These are phyloP conservation scores for Scaptomyza graminum DNA, from an alignment of 1,140 invertebrate species.

Conservation along the genomic window DNA sequence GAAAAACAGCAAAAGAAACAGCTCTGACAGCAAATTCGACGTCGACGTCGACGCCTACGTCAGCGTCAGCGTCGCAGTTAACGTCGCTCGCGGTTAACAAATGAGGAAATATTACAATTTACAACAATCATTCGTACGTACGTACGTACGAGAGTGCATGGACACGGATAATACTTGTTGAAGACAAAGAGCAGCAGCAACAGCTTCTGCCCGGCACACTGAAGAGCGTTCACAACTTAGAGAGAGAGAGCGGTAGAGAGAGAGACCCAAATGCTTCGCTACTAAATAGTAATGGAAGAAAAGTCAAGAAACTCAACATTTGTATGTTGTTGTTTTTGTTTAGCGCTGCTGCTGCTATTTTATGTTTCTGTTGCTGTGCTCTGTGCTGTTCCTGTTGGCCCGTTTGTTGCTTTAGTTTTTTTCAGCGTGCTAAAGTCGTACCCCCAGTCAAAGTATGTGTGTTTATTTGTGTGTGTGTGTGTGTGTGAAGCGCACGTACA, in stretches of 20 bases:
- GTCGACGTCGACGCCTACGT: constrained; percentile 17
- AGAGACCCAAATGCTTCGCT: constrained; percentile 40
- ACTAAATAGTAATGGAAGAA: constrained; percentile 61
- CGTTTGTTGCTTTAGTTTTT: constrained; percentile 41
- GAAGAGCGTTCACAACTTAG: constrained; percentile 31
- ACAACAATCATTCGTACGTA: constrained; percentile 60
- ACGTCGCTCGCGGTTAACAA: constrained; percentile 29
- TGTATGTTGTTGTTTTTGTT: constrained; percentile 29
- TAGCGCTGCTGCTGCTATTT: constrained; percentile 30
- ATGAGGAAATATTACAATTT: constrained; percentile 67
- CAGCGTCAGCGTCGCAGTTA: background rate
- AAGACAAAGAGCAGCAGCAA: constrained; percentile 30
- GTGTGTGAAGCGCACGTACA: constrained; percentile 38
- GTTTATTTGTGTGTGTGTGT: constrained; percentile 3
- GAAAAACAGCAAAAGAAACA: constrained; percentile 47
- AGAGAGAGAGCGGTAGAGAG: constrained; percentile 11
- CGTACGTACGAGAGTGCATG: constrained; percentile 39
- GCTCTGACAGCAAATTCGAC: constrained; percentile 29
- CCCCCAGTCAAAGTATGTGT: constrained; percentile 29
- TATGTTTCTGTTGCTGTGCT: constrained; percentile 13
- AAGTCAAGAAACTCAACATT: constrained; percentile 79
- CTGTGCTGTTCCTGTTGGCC: constrained; percentile 33
- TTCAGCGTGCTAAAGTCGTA: constrained; percentile 45
- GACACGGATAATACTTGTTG: constrained; percentile 34
- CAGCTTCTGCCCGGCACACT: constrained; percentile 20